phyloP scores from a whole-genome alignment of 2,113 vertebrate species.

The Rhabdornis inornatus region DNA sequence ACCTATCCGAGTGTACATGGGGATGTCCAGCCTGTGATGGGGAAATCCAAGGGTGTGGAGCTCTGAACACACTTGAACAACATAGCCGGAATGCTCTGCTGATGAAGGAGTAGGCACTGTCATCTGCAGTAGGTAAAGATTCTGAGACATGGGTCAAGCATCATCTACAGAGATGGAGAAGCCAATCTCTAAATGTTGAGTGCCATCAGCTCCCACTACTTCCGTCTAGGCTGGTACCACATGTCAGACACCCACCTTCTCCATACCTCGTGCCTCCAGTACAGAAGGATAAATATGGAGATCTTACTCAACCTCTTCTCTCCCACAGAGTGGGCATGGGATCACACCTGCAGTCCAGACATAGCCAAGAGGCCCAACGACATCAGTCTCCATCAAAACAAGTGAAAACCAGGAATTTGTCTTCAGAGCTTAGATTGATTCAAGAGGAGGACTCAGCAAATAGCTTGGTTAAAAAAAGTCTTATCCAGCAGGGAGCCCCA shows the following conservation, averaged over 20 bases:
- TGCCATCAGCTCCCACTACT: neutral
- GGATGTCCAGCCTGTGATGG: neutral
- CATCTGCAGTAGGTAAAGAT: neutral
- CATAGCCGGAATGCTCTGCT: neutral
- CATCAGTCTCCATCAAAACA: neutral
- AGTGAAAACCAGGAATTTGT: neutral
- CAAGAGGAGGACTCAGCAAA: neutral
- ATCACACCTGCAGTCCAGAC: neutral
- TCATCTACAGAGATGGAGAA: neutral
- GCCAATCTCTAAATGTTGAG: neutral
- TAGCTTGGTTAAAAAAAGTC: neutral
- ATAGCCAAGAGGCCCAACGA: neutral
- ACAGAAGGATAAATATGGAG: neutral
- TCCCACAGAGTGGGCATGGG: neutral
- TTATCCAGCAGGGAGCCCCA: neutral
- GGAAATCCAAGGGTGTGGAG: neutral
- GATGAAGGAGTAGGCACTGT: neutral
- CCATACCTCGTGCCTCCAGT: neutral
- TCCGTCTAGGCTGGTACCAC: neutral
- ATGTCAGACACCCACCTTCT: neutral
- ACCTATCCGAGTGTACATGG: accelerated
- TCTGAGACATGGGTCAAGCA: neutral
- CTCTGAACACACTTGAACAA: neutral
- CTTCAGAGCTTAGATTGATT: neutral
- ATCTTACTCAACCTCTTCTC: neutral